Conservation (phyloP, 2,888 invertebrate genomes). For the Lycocerus yunnanus region DNA sequence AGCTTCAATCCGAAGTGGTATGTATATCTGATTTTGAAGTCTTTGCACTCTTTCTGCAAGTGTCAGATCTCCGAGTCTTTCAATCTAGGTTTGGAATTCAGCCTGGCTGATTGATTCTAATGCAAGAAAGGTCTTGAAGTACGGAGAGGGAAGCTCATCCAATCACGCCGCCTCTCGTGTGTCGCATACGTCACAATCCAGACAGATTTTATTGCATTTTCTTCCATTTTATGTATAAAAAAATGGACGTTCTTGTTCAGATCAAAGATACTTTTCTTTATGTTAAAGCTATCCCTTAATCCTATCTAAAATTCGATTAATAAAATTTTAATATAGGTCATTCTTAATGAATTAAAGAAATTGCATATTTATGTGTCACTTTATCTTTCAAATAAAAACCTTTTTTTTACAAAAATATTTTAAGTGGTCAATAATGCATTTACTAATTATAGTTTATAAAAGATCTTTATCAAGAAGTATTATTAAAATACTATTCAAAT, state of each 20-base stretch:
- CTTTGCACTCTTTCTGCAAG: constrained; percentile 42
- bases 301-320: constrained; percentile 3
- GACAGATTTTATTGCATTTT: constrained; percentile 55
- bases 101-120: constrained; percentile 43
- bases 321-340: background rate
- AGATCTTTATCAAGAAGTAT: constrained; percentile 21
- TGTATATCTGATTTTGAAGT: constrained; percentile 41
- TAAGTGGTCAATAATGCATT: constrained; percentile 15
- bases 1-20: constrained; percentile 42
- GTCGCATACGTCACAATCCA: constrained; percentile 53
- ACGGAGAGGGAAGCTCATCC: constrained; percentile 45
- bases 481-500: constrained; percentile 27
- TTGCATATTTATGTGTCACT: background rate
- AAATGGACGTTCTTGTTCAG: constrained; percentile 93
- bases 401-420: background rate
- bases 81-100: constrained; percentile 39
- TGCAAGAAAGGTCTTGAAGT: constrained; percentile 31
- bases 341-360: background rate
- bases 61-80: constrained; percentile 42
- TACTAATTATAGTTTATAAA: constrained; percentile 10
- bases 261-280: constrained; percentile 68
- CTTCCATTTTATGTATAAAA: constrained; percentile 65
- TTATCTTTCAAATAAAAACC: background rate
- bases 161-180: constrained; percentile 52
- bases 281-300: constrained; percentile 25